Evolutionary conservation across 2,113 vertebrate genomes (phyloP), one percentile per base, ranked within the genome.

Genomic region (Cheilinus undulatus): DNA sequence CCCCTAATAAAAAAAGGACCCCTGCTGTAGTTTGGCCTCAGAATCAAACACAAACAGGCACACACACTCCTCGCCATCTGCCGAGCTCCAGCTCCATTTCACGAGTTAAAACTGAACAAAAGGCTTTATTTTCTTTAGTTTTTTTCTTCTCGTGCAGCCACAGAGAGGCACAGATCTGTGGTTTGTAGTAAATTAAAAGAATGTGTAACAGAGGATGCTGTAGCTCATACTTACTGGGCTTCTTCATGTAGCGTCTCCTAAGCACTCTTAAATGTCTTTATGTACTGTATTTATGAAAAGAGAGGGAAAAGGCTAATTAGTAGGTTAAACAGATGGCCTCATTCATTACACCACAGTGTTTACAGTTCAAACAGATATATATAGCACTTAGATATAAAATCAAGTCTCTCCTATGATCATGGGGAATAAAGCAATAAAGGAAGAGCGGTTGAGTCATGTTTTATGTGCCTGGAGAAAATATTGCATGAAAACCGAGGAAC

Each of bases 281-380:
- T n/a, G n/a, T n/a, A n/a, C n/a, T n/a, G n/a, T n/a, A n/a, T n/a
- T n/a, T n/a, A n/a, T n/a, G n/a, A 66, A 17, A 30, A 28, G 53
- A 50, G 49, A 34, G 65, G 17, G 19, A 62, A 3, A 40, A 14
- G 13, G 48, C 50, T 64, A 64, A 76, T 79, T 76, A 62, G 28
- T 65, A 17, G 24, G 19, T 73, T 46, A 67, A 81, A 79, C 85
- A 87, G 72, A 84, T 68, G 80, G 72, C 15, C 12, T 19, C 1
- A 42, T 13, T 65, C 46, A 73, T 58, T 73, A 68, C 34, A 51
- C 51, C 27, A 32, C 11, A 65, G 50, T 32, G 46, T 57, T 26
- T n/a, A n/a, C n/a, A n/a, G n/a, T n/a, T n/a, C n/a, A n/a, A n/a
- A 50, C 24, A 32, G 28, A 51, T 42, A 56, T 52, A 67, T 70